Evolutionary conservation across 2,797 vertebrate genomes (phyloP).

Genomic region (Buceros bicornis): DNA sequence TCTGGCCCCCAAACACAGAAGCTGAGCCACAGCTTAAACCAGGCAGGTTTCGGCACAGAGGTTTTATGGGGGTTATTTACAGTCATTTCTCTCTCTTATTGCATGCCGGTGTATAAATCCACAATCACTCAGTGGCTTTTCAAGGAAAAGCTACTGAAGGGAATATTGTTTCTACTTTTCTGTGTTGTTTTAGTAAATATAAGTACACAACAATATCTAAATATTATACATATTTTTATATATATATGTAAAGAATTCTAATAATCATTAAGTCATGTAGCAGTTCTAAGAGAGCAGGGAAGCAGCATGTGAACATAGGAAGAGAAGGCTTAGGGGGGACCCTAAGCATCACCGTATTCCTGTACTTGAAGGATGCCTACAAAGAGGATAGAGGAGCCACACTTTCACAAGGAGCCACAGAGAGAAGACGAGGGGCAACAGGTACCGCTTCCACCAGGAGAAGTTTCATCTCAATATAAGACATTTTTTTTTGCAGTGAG

Average conservation of each 20-base stretch:
- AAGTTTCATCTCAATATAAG: background rate
- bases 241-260: background rate
- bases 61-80: background rate
- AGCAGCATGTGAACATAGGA: background rate
- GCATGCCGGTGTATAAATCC: background rate
- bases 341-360: background rate
- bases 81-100: background rate
- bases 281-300: background rate
- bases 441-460: rapidly evolving
- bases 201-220: background rate
- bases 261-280: background rate
- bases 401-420: background rate
- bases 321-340: background rate
- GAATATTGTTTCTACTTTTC: background rate
- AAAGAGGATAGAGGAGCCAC: background rate
- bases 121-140: background rate
- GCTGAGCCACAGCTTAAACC: background rate
- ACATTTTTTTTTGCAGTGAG: background rate
- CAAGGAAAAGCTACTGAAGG: background rate
- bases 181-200: background rate
- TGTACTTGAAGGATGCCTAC: background rate
- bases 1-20: background rate
- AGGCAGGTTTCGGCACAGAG: background rate
- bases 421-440: background rate
- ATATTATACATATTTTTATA: background rate